These are phyloP conservation scores for Sus scrofa DNA, from an alignment of 2,113 vertebrate species.

Conservation along the genomic window T2T-Sscrofa CM000814.6:109148001-109148500, in stretches of 20 bases:
- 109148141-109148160: not conserved
- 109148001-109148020: not conserved
- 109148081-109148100: not conserved
- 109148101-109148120: not conserved
- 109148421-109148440: not conserved
- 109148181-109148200: not conserved
- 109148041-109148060: not conserved
- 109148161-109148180: not conserved
- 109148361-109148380: not conserved
- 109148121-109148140: not conserved
- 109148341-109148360: not conserved
- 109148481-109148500: not conserved
- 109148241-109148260: not conserved
- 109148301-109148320: not conserved
- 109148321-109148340: not conserved
- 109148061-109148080: not conserved
- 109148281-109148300: not conserved
- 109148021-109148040: not conserved
- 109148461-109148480: slow-evolving; percentile 52
- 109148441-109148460: not conserved
- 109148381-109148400: not conserved
- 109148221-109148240: not conserved
- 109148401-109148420: not conserved
- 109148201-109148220: not conserved
- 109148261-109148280: not conserved